Percentiles rank a stretch among this genome's conserved stretches.
Conservation (phyloP, 2,888 invertebrate species). For the Agapostemon virescens region DNA sequence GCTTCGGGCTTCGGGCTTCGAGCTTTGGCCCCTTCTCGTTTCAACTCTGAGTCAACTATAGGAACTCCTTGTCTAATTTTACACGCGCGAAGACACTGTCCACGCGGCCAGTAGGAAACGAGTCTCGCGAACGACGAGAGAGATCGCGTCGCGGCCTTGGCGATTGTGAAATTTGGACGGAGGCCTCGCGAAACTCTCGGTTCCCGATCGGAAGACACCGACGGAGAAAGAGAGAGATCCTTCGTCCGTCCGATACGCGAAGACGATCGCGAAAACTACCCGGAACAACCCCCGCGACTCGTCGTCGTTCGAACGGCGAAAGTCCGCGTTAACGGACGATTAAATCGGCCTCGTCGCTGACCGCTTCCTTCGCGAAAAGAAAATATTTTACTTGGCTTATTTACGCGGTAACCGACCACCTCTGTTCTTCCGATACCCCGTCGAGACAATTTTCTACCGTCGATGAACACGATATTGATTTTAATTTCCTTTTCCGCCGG, state of each 20-base stretch:
- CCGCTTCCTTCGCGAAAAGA: neutral
- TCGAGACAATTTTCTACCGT: neutral
- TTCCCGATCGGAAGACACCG: neutral
- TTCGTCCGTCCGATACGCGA: neutral
- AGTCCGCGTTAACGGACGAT: neutral
- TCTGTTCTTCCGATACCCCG: too few relatives aligned
- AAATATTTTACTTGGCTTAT: neutral
- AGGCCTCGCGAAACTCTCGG: slow-evolving; percentile 2
- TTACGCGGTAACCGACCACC: neutral
- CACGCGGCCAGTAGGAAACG: slow-evolving; percentile 16
- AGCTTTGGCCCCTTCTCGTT: slow-evolving; percentile 37
- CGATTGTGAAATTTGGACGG: slow-evolving; percentile 53
- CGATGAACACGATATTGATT: neutral
- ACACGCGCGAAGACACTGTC: slow-evolving; percentile 18
- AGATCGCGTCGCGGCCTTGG: slow-evolving; percentile 46
- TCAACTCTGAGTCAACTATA: slow-evolving; percentile 52
- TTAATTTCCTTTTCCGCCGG: neutral
- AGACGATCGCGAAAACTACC: neutral
- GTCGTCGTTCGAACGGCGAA: neutral
- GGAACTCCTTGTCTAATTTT: slow-evolving; percentile 32
- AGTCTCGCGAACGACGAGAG: slow-evolving; percentile 38
- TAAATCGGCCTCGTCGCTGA: neutral
- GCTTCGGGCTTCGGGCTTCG: slow-evolving; percentile 40
- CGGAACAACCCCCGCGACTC: too few relatives aligned
- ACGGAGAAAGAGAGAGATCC: neutral